A percentile compares a stretch with the other conserved stretches of the same genome.
phyloP scores from a whole-genome alignment of 2,113 vertebrate genomes.

The Numenius arquata region DNA sequence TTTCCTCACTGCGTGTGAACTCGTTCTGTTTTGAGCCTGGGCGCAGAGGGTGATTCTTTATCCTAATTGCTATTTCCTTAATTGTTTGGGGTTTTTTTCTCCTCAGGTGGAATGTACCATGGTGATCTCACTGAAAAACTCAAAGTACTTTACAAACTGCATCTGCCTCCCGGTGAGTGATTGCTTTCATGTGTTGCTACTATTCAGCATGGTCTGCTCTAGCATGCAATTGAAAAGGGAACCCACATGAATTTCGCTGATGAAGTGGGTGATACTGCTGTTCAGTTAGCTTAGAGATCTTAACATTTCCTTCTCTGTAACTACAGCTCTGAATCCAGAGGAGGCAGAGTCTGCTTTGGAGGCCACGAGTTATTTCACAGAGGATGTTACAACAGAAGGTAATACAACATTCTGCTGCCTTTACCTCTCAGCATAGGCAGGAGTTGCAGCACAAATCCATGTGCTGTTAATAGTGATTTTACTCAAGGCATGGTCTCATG shows the following conservation, averaged over 20 bases:
- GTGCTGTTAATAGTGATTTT: neutral
- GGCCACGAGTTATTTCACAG: conserved; percentile 89
- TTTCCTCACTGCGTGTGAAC: neutral
- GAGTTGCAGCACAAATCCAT: neutral
- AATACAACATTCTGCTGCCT: conserved; percentile 10
- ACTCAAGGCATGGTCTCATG: neutral
- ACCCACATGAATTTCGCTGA: neutral
- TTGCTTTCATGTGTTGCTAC: neutral
- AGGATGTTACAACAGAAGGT: conserved; percentile 83
- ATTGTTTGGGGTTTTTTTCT: neutral
- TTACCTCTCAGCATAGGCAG: neutral
- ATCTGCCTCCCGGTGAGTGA: conserved; percentile 89
- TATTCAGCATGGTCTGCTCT: neutral
- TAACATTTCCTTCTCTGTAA: conserved; percentile 4
- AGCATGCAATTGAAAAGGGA: neutral
- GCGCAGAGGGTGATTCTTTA: neutral
- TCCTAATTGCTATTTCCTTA: neutral
- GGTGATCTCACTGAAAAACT: conserved; percentile 96
- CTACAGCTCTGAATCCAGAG: conserved; percentile 86
- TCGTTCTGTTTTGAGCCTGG: neutral
- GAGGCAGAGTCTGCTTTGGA: conserved; percentile 94
- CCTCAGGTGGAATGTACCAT: conserved; percentile 92
- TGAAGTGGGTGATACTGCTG: neutral
- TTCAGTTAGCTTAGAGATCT: neutral
- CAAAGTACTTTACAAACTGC: conserved; percentile 94